A percentile compares a stretch with the other conserved stretches of the same genome.
phyloP scores from a whole-genome alignment of 2,113 vertebrate genomes.

The Zeus faber region DNA sequence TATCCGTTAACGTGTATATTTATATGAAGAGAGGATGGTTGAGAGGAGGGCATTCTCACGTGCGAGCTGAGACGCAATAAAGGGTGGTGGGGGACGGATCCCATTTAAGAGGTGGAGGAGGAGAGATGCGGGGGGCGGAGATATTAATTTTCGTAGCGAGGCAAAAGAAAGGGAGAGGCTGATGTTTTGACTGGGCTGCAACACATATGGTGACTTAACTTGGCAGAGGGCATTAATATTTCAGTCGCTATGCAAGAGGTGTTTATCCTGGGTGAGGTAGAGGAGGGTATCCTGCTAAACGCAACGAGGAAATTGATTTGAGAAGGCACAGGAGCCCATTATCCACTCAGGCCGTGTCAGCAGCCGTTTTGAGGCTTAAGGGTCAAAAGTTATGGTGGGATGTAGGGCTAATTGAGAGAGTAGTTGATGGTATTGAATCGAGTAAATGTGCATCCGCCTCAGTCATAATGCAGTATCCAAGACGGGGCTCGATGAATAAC shows the following conservation, averaged over 20 bases:
- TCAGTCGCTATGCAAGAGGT: neutral
- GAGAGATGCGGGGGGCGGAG: too few relatives aligned
- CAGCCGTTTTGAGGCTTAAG: conserved; percentile 18
- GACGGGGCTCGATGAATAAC: conserved; percentile 33
- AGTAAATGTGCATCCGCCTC: conserved; percentile 8
- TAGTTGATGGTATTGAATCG: conserved; percentile 11
- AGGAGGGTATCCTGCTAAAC: neutral
- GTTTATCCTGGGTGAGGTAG: neutral
- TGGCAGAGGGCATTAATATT: conserved; percentile 3
- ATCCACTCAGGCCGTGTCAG: conserved; percentile 11
- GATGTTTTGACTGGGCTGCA: neutral
- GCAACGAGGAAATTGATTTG: neutral
- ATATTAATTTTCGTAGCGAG: too few relatives aligned
- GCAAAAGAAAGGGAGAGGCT: neutral
- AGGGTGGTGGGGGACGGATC: too few relatives aligned
- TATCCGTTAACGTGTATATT: too few relatives aligned
- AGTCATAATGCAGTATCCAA: conserved; percentile 22
- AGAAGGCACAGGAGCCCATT: conserved; percentile 26
- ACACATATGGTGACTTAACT: neutral
- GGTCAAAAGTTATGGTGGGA: conserved; percentile 12
- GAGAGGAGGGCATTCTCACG: too few relatives aligned
- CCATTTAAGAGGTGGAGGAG: too few relatives aligned
- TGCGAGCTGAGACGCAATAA: too few relatives aligned
- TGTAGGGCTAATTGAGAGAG: conserved; percentile 14
- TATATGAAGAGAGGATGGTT: too few relatives aligned